Conservation (phyloP, 2,797 vertebrate genomes). For the Alfaro cultratus region DNA sequence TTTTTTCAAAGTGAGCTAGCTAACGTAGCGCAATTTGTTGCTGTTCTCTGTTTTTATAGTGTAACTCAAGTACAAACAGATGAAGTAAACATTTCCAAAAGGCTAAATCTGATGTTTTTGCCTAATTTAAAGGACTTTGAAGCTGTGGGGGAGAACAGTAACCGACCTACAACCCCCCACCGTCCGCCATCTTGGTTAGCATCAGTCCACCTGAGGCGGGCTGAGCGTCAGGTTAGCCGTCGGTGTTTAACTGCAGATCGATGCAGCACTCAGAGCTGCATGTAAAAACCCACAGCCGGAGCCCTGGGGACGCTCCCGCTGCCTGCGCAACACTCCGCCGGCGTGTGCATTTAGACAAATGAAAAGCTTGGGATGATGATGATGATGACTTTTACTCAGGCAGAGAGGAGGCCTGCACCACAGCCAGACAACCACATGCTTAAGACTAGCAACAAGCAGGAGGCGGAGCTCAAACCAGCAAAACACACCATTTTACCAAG, state of each 20-base stretch:
- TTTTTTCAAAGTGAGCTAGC: not conserved
- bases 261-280: conserved; percentile 63
- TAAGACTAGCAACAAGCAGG: not conserved
- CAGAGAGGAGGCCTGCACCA: conserved; percentile 21
- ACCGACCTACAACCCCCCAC: not conserved
- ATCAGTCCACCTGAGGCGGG: conserved; percentile 27
- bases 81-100: not conserved
- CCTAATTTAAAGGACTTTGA: not conserved
- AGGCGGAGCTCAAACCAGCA: no score
- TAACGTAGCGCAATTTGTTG: not conserved
- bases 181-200: conserved; percentile 25
- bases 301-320: conserved; percentile 62
- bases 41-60: not conserved
- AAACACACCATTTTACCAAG: no score
- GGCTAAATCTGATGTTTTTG: not conserved
- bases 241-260: conserved; percentile 66
- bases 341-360: conserved; percentile 79
- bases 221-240: conserved; percentile 45
- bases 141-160: not conserved
- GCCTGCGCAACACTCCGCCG: conserved; percentile 51
- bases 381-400: conserved; percentile 55
- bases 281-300: conserved; percentile 45
- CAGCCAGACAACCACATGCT: conserved; percentile 5
- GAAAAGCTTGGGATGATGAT: conserved; percentile 73
- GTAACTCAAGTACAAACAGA: not conserved